Conservation (phyloP, 2,113 vertebrate genomes). For the Edolisoma coerulescens region DNA sequence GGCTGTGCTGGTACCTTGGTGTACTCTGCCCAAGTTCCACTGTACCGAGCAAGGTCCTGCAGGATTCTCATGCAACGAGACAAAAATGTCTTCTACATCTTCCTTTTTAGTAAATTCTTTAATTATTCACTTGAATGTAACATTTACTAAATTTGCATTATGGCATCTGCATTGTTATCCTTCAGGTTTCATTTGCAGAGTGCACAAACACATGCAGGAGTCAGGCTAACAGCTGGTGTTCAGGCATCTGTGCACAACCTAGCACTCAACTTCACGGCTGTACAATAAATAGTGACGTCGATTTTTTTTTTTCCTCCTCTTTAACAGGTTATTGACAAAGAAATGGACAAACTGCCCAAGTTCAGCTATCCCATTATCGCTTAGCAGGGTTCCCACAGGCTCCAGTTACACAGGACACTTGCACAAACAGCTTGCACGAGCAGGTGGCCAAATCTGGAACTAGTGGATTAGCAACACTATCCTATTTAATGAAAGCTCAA, state of each 20-base stretch:
- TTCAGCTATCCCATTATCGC: fast-evolving
- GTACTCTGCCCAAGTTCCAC: background rate
- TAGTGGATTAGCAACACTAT: background rate
- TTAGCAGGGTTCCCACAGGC: fast-evolving
- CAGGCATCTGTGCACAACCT: background rate
- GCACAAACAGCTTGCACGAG: background rate
- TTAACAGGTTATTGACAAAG: background rate
- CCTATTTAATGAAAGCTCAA: background rate
- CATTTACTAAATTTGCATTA: background rate
- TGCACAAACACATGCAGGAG: background rate
- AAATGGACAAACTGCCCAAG: fast-evolving
- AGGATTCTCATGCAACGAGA: background rate
- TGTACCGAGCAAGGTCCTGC: background rate
- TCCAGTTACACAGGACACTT: fast-evolving
- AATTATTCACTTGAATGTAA: background rate
- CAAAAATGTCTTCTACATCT: background rate
- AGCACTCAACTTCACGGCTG: background rate
- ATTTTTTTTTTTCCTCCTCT: fast-evolving
- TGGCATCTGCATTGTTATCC: background rate
- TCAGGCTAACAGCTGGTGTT: background rate
- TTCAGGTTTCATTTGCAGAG: background rate
- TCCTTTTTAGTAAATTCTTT: background rate
- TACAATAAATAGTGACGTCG: fast-evolving
- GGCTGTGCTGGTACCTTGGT: background rate
- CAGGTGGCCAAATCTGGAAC: background rate